Evolutionary conservation across 2,113 vertebrate genomes (phyloP).

Genomic region (Takifugu bimaculatus): DNA sequence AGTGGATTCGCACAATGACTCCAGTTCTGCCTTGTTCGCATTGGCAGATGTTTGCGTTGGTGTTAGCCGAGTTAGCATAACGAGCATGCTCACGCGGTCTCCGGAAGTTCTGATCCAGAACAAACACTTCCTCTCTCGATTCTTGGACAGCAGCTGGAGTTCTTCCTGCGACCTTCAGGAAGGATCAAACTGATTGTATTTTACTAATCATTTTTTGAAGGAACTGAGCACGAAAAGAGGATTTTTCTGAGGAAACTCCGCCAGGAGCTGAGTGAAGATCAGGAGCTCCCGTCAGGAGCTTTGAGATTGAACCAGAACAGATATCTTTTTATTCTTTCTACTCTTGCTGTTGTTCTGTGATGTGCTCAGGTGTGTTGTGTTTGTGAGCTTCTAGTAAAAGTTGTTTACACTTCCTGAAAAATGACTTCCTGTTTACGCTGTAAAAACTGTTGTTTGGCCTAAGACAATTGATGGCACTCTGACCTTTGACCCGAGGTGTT

Average conservation of each 20-base stretch:
- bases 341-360: constrained; percentile 33
- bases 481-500: constrained; percentile 1
- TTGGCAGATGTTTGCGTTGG: too few relatives aligned
- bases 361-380: constrained; percentile 54
- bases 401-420: constrained; percentile 48
- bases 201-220: constrained; percentile 1
- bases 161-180: constrained; percentile 12
- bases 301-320: constrained; percentile 4
- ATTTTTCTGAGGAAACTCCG: neutral
- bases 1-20: neutral
- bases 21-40: too few relatives aligned
- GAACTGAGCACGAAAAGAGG: neutral
- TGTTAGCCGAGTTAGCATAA: neutral
- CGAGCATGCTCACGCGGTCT: neutral
- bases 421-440: constrained; percentile 51
- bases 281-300: neutral
- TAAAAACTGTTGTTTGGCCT: constrained; percentile 52
- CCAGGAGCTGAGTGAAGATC: neutral
- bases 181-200: constrained; percentile 46
- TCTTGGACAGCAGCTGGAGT: neutral
- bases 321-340: constrained; percentile 49
- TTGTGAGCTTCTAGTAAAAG: constrained; percentile 61
- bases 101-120: constrained; percentile 2
- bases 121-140: neutral
- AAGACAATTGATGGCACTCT: constrained; percentile 11